Conservation (phyloP, 2,888 invertebrate genomes). For the Cordilura impudica region DNA sequence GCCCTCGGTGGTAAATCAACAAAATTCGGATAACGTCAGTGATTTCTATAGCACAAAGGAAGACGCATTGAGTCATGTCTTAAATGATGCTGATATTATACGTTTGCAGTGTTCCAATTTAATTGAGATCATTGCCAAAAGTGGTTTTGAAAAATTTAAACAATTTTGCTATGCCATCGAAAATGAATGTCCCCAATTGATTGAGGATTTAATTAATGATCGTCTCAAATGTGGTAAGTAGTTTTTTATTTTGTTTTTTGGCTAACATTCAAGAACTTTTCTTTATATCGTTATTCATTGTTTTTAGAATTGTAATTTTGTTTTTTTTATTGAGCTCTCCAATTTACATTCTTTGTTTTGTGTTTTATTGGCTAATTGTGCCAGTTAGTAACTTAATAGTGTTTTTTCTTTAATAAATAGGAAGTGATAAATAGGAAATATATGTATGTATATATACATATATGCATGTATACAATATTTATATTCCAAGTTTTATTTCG, state of each 20-base stretch:
- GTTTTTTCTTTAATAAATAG: slow-evolving; percentile 7
- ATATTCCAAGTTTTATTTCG: not conserved
- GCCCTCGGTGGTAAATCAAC: slow-evolving; percentile 64
- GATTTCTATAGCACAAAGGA: slow-evolving; percentile 65
- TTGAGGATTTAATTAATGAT: slow-evolving; percentile 82
- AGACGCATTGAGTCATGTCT: slow-evolving; percentile 64
- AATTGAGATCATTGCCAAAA: slow-evolving; percentile 82
- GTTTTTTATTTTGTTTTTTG: not conserved
- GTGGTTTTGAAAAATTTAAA: slow-evolving; percentile 81
- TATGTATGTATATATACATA: too few relatives aligned
- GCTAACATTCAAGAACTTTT: not conserved
- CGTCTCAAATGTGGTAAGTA: slow-evolving; percentile 79
- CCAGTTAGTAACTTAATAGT: slow-evolving; percentile 28
- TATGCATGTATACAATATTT: too few relatives aligned
- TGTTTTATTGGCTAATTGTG: slow-evolving; percentile 25
- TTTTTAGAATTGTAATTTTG: too few relatives aligned
- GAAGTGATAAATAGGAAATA: too few relatives aligned
- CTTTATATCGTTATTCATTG: slow-evolving; percentile 5
- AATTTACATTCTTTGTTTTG: slow-evolving; percentile 25
- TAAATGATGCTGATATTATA: slow-evolving; percentile 74
- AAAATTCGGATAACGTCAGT: slow-evolving; percentile 53
- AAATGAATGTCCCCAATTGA: slow-evolving; percentile 82
- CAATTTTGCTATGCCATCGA: slow-evolving; percentile 82
- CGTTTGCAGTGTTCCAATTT: slow-evolving; percentile 80
- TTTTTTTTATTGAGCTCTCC: not conserved